phyloP scores from a whole-genome alignment of 2,113 vertebrate genomes.

The Dunckerocampus dactyliophorus region DNA sequence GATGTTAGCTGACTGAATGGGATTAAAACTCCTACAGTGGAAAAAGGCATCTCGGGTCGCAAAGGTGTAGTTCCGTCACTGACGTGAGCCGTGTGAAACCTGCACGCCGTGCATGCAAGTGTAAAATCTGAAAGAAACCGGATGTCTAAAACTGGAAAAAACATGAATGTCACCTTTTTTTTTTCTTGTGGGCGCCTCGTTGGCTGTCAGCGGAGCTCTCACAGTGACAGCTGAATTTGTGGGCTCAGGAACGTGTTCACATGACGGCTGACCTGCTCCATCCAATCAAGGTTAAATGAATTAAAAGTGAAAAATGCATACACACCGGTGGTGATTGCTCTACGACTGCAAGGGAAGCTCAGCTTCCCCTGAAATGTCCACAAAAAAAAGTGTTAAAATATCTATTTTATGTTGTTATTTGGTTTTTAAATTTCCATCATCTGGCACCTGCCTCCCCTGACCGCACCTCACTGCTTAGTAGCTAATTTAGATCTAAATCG shows the following conservation, averaged over 20 bases:
- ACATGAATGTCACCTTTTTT: not conserved
- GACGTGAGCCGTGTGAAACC: not conserved
- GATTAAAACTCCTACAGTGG: too few relatives aligned
- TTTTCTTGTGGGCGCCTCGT: not conserved
- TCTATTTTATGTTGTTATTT: too few relatives aligned
- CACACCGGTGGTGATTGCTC: too few relatives aligned
- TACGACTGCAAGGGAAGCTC: too few relatives aligned
- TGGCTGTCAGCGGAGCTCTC: not conserved
- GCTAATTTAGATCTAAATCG: too few relatives aligned
- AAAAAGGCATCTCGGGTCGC: not conserved
- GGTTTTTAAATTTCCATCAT: too few relatives aligned
- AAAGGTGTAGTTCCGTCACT: not conserved
- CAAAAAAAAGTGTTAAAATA: too few relatives aligned
- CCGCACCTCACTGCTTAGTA: too few relatives aligned
- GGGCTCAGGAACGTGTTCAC: conserved; percentile 4
- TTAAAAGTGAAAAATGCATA: not conserved
- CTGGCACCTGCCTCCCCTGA: too few relatives aligned
- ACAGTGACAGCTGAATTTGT: not conserved
- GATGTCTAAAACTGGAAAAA: not conserved
- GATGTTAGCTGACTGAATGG: too few relatives aligned
- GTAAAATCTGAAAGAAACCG: not conserved
- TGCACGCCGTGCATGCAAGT: not conserved
- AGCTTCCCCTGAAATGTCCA: too few relatives aligned
- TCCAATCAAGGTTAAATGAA: not conserved
- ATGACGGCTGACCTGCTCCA: not conserved